These are phyloP conservation scores for Trachops cirrhosus DNA, from an alignment of 2,797 vertebrate genomes.

Conservation along the genomic window DNA sequence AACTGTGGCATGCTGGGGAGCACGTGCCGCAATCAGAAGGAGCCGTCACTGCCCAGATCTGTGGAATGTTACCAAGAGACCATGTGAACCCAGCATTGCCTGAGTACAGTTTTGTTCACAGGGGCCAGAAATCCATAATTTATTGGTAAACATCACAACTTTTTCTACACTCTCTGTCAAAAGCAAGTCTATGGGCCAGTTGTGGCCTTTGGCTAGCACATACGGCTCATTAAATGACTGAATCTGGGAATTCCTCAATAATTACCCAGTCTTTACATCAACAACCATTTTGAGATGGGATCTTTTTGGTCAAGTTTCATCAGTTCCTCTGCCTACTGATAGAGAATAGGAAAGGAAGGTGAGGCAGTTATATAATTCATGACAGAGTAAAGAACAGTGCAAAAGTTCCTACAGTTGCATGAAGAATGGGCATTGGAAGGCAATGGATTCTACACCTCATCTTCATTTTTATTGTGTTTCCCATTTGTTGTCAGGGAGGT, in stretches of 20 bases:
- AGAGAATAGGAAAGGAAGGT: neutral
- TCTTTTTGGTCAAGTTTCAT: neutral
- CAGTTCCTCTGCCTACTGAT: neutral
- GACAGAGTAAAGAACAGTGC: neutral
- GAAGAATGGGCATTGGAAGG: neutral
- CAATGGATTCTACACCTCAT: neutral
- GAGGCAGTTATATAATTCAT: neutral
- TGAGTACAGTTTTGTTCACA: neutral
- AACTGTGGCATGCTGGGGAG: neutral
- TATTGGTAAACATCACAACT: neutral
- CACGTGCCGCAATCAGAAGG: neutral
- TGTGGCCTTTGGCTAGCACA: neutral
- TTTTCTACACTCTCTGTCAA: neutral
- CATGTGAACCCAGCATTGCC: neutral
- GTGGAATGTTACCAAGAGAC: neutral
- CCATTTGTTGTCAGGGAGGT: neutral
- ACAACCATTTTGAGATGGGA: neutral
- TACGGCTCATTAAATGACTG: neutral
- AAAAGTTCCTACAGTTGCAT: neutral
- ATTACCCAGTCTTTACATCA: neutral
- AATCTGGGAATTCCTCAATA: neutral
- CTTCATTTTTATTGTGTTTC: neutral
- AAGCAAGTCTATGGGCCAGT: neutral
- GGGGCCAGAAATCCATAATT: neutral
- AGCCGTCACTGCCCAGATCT: fast-evolving